phyloP scores from a whole-genome alignment of 2,113 vertebrate genomes.

The Apaloderma vittatum region DNA sequence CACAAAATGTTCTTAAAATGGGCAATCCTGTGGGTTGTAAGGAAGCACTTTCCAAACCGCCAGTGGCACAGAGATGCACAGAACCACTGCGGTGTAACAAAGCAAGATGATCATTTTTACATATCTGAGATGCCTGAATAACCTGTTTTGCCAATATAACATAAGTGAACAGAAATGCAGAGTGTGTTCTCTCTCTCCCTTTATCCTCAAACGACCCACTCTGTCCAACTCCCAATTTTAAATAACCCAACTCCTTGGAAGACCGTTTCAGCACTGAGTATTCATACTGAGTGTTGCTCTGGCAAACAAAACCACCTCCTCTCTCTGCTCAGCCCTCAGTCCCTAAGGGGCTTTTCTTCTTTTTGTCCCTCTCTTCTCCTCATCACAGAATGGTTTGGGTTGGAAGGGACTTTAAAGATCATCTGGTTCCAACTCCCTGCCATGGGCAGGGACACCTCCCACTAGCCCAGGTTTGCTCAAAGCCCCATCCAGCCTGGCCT shows the following conservation, averaged over 20 bases:
- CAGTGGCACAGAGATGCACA: neutral
- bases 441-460: too few species aligned
- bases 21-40: neutral
- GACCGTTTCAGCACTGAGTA: neutral
- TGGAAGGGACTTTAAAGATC: too few species aligned
- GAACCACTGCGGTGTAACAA: neutral
- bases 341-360: neutral
- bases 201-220: neutral
- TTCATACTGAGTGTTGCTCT: neutral
- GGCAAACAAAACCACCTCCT: neutral
- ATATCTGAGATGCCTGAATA: conserved; percentile 16
- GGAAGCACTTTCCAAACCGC: conserved; percentile 4
- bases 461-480: too few species aligned
- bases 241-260: neutral
- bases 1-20: conserved; percentile 25
- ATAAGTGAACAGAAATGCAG: neutral
- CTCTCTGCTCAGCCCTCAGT: neutral
- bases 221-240: neutral
- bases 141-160: conserved; percentile 47
- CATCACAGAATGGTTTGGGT: too few species aligned
- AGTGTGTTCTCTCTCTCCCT: neutral
- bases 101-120: conserved; percentile 14
- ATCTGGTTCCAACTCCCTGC: too few species aligned
- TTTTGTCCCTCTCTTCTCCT: neutral
- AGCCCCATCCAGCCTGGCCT: too few species aligned